Conservation (phyloP, 2,888 invertebrate species). For the Altica lythri region DNA sequence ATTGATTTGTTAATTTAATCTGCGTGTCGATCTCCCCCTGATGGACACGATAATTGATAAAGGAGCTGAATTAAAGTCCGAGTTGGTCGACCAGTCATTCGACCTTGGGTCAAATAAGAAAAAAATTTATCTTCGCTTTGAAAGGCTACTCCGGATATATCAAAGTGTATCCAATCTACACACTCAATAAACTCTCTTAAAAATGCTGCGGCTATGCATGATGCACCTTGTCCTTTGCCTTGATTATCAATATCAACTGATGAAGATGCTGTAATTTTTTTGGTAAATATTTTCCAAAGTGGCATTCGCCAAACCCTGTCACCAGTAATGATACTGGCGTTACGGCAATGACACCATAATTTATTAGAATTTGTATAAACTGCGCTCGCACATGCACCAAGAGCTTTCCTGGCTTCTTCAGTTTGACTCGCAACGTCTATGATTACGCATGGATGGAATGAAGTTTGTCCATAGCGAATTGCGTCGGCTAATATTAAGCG, state of each 20-base stretch:
- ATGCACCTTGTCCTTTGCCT: constrained; percentile 51
- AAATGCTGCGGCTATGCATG: constrained; percentile 55
- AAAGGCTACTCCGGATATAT: constrained; percentile 65
- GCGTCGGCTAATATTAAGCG: constrained; percentile 53
- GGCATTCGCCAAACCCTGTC: constrained; percentile 68
- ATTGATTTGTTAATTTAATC: constrained; percentile 36
- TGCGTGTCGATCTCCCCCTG: constrained; percentile 48
- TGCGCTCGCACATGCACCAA: constrained; percentile 62
- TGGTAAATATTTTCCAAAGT: constrained; percentile 61
- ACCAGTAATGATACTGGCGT: constrained; percentile 62
- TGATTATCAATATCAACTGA: constrained; percentile 56
- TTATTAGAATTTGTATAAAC: constrained; percentile 61
- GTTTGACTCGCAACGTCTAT: constrained; percentile 75
- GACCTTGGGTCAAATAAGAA: constrained; percentile 61
- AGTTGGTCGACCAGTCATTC: constrained; percentile 60
- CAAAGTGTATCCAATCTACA: constrained; percentile 66
- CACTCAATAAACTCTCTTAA: constrained; percentile 61
- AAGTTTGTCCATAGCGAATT: constrained; percentile 55
- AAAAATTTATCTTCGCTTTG: constrained; percentile 59
- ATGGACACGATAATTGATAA: constrained; percentile 55
- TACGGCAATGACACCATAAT: constrained; percentile 59
- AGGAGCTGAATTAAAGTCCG: constrained; percentile 59
- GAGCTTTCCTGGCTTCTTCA: constrained; percentile 58
- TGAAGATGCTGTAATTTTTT: constrained; percentile 55
- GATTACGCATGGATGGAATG: constrained; percentile 64